A percentile compares a stretch with the other conserved stretches of the same genome.
These are phyloP conservation scores for Mythimna ferrago DNA, from an alignment of 2,888 invertebrate species.

Conservation along the genomic window DNA sequence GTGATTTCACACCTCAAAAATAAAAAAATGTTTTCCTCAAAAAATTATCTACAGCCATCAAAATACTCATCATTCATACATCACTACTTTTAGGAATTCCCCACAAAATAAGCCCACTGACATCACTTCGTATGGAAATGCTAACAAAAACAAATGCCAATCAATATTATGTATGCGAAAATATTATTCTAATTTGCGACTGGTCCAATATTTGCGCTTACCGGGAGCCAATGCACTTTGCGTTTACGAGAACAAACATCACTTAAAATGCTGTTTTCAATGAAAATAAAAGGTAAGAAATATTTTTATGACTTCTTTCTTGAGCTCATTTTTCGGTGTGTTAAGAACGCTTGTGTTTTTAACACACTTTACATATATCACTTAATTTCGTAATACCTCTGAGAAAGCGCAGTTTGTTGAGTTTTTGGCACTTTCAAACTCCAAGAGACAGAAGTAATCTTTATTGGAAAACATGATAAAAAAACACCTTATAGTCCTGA, in stretches of 20 bases:
- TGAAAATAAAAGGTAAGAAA: conserved; percentile 46
- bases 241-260: conserved; percentile 54
- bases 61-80: too few species aligned
- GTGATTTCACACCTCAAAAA: too few species aligned
- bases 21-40: neutral
- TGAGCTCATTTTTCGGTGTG: conserved; percentile 37
- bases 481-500: neutral
- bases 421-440: neutral
- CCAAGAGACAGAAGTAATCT: neutral
- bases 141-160: conserved; percentile 25
- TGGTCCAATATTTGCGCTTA: conserved; percentile 56
- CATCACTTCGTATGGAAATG: too few species aligned
- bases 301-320: conserved; percentile 50
- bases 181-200: conserved; percentile 58
- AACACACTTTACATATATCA: conserved; percentile 29
- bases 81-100: neutral
- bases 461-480: neutral
- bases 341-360: conserved; percentile 21
- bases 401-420: conserved; percentile 16
- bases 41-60: neutral
- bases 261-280: conserved; percentile 43
- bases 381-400: conserved; percentile 28
- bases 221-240: conserved; percentile 64
- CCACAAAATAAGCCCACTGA: too few species aligned
- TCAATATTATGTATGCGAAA: conserved; percentile 32